These are phyloP conservation scores for Drosophila auraria DNA, from an alignment of 1,140 invertebrate genomes.

Conservation along the genomic window DNA sequence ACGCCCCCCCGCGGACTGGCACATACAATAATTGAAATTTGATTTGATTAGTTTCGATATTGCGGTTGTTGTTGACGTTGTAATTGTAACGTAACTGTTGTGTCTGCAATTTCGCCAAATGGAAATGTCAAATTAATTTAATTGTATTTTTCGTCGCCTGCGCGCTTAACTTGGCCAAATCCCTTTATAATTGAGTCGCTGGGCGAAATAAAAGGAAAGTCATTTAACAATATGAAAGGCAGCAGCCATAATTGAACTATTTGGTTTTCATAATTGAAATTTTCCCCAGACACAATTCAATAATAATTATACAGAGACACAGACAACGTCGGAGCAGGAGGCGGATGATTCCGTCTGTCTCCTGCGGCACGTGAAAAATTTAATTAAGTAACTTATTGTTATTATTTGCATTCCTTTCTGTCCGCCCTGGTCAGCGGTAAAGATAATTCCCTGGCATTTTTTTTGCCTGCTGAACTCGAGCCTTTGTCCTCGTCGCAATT, in stretches of 20 bases:
- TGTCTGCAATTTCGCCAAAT: conserved; percentile 31
- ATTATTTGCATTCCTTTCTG: conserved; percentile 79
- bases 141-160: conserved; percentile 44
- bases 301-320: conserved; percentile 71
- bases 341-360: conserved; percentile 12
- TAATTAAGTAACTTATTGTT: conserved; percentile 83
- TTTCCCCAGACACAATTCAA: conserved; percentile 77
- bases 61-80: conserved; percentile 34
- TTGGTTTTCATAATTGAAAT: conserved; percentile 81
- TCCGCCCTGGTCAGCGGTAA: conserved; percentile 16
- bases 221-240: conserved; percentile 63
- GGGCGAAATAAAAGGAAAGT: conserved; percentile 25
- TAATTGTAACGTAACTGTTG: conserved; percentile 18
- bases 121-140: conserved; percentile 66
- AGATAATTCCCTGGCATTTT: conserved; percentile 62
- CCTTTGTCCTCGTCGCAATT: conserved; percentile 47
- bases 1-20: conserved; percentile 47
- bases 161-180: conserved; percentile 59
- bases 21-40: conserved; percentile 80
- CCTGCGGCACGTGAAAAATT: conserved; percentile 71
- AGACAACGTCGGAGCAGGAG: conserved; percentile 3
- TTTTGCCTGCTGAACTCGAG: conserved; percentile 4
- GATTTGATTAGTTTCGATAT: conserved; percentile 80
- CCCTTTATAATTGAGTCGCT: conserved; percentile 72
- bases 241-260: conserved; percentile 74